Evolutionary conservation across 1,140 invertebrate species (phyloP).

Genomic region (Ladona fulva): DNA sequence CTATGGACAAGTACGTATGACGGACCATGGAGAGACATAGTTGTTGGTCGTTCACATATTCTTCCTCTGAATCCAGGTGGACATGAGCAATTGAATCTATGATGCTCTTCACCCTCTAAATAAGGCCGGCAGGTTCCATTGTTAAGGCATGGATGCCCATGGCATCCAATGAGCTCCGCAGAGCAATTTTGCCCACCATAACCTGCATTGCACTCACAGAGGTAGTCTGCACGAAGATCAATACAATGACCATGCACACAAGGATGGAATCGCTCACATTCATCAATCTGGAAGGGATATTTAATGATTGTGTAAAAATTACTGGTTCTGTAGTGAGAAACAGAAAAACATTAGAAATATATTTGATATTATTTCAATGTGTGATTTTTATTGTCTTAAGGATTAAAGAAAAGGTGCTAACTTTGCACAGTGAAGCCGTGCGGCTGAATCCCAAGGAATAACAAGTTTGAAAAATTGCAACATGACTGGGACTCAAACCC

Average conservation of each 20-base stretch:
- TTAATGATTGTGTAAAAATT: background rate
- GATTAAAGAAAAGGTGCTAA: no score
- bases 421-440: no score
- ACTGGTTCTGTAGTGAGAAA: background rate
- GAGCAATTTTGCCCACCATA: constrained; percentile 92
- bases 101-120: constrained; percentile 63
- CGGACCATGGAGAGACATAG: constrained; percentile 70
- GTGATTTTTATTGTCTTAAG: no score
- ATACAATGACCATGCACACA: constrained; percentile 71
- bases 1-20: constrained; percentile 71
- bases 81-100: constrained; percentile 79
- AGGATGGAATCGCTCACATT: constrained; percentile 62
- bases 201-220: constrained; percentile 63
- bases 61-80: constrained; percentile 68
- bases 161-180: constrained; percentile 65
- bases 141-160: constrained; percentile 57
- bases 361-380: background rate
- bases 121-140: constrained; percentile 74
- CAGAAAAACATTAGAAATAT: background rate
- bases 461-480: no score
- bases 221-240: constrained; percentile 67
- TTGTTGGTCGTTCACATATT: constrained; percentile 70
- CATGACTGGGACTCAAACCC: no score
- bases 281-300: constrained; percentile 48
- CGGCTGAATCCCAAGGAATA: no score